Conservation (phyloP, 2,113 vertebrate genomes). For the Triplophysa tibetana region DNA sequence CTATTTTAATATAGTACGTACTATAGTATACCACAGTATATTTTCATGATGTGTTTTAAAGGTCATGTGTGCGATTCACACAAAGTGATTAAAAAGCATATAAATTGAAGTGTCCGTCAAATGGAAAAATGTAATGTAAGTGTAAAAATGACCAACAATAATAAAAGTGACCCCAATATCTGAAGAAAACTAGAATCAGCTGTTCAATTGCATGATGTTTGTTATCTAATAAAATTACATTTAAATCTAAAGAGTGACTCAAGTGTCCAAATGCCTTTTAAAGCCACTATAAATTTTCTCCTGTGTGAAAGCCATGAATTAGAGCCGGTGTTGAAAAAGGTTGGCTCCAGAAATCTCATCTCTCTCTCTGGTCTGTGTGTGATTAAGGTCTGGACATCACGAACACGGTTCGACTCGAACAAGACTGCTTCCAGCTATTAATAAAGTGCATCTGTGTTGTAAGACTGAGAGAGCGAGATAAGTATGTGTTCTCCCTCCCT, state of each 20-base stretch:
- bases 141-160: no score
- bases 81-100: no score
- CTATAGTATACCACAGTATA: no score
- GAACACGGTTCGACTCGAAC: not conserved
- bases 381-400: conserved; percentile 5
- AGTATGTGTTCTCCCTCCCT: not conserved
- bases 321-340: not conserved
- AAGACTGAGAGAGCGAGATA: not conserved
- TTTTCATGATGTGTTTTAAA: no score
- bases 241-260: not conserved
- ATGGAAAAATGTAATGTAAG: no score
- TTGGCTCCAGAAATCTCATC: not conserved
- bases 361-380: conserved; percentile 3
- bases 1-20: no score
- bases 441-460: not conserved
- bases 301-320: not conserved
- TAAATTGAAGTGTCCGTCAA: no score
- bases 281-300: not conserved
- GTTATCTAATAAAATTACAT: not conserved
- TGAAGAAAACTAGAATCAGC: no score
- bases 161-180: no score
- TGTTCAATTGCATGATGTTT: no score
- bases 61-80: no score
- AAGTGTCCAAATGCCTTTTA: not conserved
- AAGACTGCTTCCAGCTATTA: conserved; percentile 18